Evolutionary conservation across 2,797 vertebrate species (phyloP), one percentile per base, ranked within the genome.

Genomic region (Lycodopsis pacificus): DNA sequence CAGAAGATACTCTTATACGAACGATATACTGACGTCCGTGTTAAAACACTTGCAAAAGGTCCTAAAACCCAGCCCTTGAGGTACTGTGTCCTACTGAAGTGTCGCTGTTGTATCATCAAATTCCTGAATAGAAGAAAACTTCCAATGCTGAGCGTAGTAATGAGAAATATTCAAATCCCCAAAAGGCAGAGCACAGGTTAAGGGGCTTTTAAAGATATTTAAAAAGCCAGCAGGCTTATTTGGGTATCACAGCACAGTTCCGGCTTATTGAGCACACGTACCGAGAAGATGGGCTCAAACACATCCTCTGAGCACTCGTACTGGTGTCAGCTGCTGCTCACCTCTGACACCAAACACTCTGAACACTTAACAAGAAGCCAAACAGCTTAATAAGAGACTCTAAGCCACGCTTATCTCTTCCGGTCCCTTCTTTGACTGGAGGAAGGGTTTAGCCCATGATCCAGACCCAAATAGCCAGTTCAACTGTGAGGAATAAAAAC

Each of bases 401-500:
- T 93, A 84, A 89, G 83, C 81, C 44, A 32, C 34, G 19, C 66
- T 93, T 65, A 93, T 90, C 92, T 90, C 83, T 94, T 94, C 91
- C 89, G 71, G 71, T 76, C 66, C 84, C 71, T 59, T 82, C 86
- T 91, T 80, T 93, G 89, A 92, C 89, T 88, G 80, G 79, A 91
- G 83, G 81, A 49, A 71, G 27, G 80, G 73, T 90, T 95, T 83
- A 95, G 82, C 83, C 80, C 90, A 92, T 95, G 93, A 95, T 57
- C 77, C 36, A 81, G 68, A 89, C 82, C 83, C 87, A 94, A 93
- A 95, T 94, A 95, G 86, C 79, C 65, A 36, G 68, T 25, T 56
- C 32, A 30, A 78, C 61, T 20, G 44, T 53, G 22, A 74, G 56
- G 65, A 82, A 56, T 77, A 59, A 82, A 83, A 20, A 42, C 25